Evolutionary conservation across 64 coral and sea anemone genomes (phyloP), one percentile per base, ranked within the genome.

Genomic region (Pachyseris speciosa): DNA sequence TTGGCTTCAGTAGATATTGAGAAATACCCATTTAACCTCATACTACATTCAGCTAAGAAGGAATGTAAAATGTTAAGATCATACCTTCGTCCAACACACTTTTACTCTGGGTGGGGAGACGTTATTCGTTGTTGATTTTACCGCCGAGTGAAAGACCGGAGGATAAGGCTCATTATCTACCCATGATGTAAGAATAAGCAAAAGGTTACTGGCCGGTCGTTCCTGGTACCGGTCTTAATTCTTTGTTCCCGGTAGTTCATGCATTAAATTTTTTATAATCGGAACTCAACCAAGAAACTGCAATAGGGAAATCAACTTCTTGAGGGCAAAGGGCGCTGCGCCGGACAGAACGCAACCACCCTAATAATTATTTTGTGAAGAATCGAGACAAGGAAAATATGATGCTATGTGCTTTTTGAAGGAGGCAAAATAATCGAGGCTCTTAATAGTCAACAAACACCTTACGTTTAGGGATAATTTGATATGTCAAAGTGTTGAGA

Each of bases 181-280:
- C 19, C 53, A 60, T 41, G 34, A 81, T 63, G 77, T 81, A 81
- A 81, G 77, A 81, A 81, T 81, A 81, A 34, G 34, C 9, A 81
- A 36, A 20, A 25, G 53, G 49, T 63, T 63, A 37, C 39, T 28
- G 52, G 63, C 77, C 77, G 33, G 77, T 61, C 53, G 19, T 61
- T 81, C 53, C 60, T 34, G 77, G 77, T 81, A 81, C 77, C 77
- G 51, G 77, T 81, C 42, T 36, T 40, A 6, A 36, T 39, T 20
- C 52, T 61, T 81, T 81, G 77, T 81, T 81, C 77, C 5, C 31
- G 26, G 51, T 53, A 38, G 22, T 39, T 17, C 22, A 61, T 11
- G 19, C 53, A 20, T 40, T 81, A 9, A 81, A 81, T 81, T 60
- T 81, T 81, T 81, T 12, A 81, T 81, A 40, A 31, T 40, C 20